Percentiles rank a stretch among this genome's conserved stretches.
Conservation (phyloP, 2,113 vertebrate species). For the Prochilodus magdalenae region DNA sequence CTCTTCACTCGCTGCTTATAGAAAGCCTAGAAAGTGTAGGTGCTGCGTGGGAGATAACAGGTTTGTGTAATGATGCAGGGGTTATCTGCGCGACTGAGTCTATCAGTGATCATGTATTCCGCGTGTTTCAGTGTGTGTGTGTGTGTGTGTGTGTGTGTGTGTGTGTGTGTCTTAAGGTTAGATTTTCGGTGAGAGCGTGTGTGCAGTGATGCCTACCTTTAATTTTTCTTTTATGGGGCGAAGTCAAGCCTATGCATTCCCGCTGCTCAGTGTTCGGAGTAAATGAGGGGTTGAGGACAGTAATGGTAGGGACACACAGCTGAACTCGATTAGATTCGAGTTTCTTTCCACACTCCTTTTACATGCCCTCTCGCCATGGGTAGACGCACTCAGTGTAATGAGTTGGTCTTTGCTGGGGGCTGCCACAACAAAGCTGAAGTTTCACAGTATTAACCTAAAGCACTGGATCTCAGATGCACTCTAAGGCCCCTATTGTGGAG, state of each 20-base stretch:
- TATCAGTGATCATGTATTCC: slow-evolving; percentile 24
- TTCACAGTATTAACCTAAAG: neutral
- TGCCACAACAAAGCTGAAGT: neutral
- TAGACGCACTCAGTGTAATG: neutral
- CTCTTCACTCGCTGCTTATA: neutral
- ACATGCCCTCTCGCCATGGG: neutral
- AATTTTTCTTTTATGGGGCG: slow-evolving; percentile 45
- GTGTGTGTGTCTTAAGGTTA: slow-evolving; percentile 12
- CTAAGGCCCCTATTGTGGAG: too few species aligned
- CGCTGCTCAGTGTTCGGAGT: slow-evolving; percentile 34
- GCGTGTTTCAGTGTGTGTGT: slow-evolving; percentile 13
- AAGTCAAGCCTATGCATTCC: slow-evolving; percentile 40
- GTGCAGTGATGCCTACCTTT: slow-evolving; percentile 36
- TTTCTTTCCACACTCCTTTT: neutral
- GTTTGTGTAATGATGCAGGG: slow-evolving; percentile 56
- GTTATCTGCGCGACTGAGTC: slow-evolving; percentile 34
- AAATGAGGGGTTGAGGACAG: slow-evolving; percentile 44
- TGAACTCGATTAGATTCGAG: neutral
- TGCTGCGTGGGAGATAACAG: slow-evolving; percentile 46
- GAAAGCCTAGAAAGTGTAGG: slow-evolving; percentile 32
- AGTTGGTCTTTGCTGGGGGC: neutral
- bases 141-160: slow-evolving; percentile 18
- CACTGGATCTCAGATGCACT: too few species aligned
- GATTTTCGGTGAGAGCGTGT: slow-evolving; percentile 5
- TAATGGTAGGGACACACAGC: slow-evolving; percentile 44